A percentile compares a stretch with the other conserved stretches of the same genome.
Conservation (phyloP, 2,113 vertebrate species). For the Osmerus mordax region DNA sequence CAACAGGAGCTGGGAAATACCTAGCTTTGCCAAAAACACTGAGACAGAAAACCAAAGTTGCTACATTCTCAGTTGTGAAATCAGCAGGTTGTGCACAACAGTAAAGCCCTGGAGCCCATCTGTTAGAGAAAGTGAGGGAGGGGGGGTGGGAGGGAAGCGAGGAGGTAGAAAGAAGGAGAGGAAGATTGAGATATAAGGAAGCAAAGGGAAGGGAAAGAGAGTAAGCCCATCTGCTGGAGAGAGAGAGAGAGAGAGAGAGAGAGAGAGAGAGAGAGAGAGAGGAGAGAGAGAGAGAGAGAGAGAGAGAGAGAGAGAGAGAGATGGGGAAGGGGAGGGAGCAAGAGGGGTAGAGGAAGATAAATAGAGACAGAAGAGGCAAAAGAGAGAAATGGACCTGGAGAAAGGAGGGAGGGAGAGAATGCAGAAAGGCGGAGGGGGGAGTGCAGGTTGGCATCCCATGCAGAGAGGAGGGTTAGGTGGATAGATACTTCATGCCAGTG, state of each 20-base stretch:
- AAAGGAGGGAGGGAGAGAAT: constrained; percentile 20
- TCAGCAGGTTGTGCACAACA: constrained; percentile 23
- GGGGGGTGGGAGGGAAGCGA: background rate
- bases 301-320: background rate
- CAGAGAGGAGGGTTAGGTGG: constrained; percentile 1
- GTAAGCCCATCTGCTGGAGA: background rate
- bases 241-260: background rate
- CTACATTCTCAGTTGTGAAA: constrained; percentile 16
- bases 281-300: background rate
- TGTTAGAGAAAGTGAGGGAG: constrained; percentile 2
- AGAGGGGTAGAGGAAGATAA: background rate
- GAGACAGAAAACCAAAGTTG: constrained; percentile 9
- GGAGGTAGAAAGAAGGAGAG: background rate
- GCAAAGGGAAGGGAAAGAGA: background rate
- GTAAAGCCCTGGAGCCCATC: background rate
- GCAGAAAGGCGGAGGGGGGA: constrained; percentile 25
- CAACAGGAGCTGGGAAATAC: constrained; percentile 22
- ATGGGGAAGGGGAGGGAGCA: background rate
- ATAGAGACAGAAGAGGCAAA: background rate
- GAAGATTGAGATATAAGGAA: background rate
- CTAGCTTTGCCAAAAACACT: background rate
- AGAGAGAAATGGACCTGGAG: constrained; percentile 3
- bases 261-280: background rate
- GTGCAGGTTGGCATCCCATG: background rate
- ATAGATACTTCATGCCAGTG: background rate